Evolutionary conservation across 1,140 invertebrate genomes (phyloP), one percentile per base, ranked within the genome.

Genomic region (Elymnias hypermnestra): DNA sequence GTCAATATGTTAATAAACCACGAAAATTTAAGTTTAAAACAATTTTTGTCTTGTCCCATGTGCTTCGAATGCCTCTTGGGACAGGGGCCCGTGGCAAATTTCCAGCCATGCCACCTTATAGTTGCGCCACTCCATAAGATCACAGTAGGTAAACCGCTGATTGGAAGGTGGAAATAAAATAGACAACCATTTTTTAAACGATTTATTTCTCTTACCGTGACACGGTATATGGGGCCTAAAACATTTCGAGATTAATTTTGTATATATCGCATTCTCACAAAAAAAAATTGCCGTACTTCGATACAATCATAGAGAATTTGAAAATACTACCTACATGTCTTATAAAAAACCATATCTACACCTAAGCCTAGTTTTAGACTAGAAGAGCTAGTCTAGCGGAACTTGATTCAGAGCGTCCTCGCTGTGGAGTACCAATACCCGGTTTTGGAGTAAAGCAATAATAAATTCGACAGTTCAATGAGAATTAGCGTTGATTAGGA

Each of bases 331-430:
- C 77, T 79, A 82, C 77, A 71, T 60, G 57, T 65, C 72, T 78
- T 82, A 82, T 77, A 79, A 57, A 76, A 79, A 78, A 79, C 60
- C 59, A 73, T 83, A 83, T 81, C 76, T 83, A 81, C 76, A 81
- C 66, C 66, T 76, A 77, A 76, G 58, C 63, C 72, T 76, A 75
- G 51, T 57, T 48, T 60, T 63, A 71, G 75, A 79, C 75, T 72
- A 79, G 75, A 71, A 57, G 43, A 48, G 40, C 72, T 76, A 79
- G 72, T 74, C 72, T 66, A 68, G 57, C 57, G 72, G 72, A 78
- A 72, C 72, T 65, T 68, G 49, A 52, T 54, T 58, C 50, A 57
- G 52, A 53, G 58, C 46, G 45, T 55, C 33, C 6, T 12, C 17
- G 10, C 37, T 43, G 38, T 15, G 28, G 19, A 43, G 33, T 50